Evolutionary conservation across 1,140 invertebrate species (phyloP), one percentile per base, ranked within the genome.

Genomic region (Caenorhabditis brenneri): DNA sequence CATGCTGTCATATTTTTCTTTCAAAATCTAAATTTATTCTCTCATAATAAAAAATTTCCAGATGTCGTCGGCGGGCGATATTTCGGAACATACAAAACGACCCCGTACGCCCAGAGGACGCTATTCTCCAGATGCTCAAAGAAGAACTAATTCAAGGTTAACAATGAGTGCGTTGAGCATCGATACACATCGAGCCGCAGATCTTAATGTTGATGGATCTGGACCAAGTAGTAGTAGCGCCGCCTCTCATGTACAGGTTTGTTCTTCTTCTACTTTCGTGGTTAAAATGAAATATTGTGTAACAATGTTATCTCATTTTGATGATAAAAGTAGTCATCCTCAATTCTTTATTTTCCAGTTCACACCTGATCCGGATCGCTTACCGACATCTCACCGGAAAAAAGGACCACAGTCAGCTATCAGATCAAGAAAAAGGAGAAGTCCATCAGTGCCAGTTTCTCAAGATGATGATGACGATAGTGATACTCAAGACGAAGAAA

Each of bases 191-290:
- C 65, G 36, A 24, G 42, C 22, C 15, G 24, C 33, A 10, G 65
- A 74, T 42, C 36, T 74, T 6, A 74, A 74, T 46, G 65, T 19
- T 0, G 65, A 74, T 24, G 65, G 65, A 74, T 74, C 65, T 7
- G 65, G 19, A 9, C 65, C 65, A 10, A 74, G 65, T 31, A 74
- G 65, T 46, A 74, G 65, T 42, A 42, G 36, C 46, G 65, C 65
- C 10, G 36, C 22, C 7, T 74, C 65, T 3, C 16, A 29, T 24
- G 33, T 12, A 7, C n/a, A n/a, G 36, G 65, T 74, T 15, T 36
- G 22, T 58, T n/a, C n/a, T 51, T 51, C 0, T n/a, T n/a, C n/a
- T n/a, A n/a, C n/a, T n/a, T n/a, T n/a, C n/a, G n/a, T n/a, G n/a
- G n/a, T n/a, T n/a, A n/a, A n/a, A n/a, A n/a, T n/a, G n/a, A n/a